Evolutionary conservation across 2,888 invertebrate species (phyloP).

Genomic region (Hylaea fasciaria): DNA sequence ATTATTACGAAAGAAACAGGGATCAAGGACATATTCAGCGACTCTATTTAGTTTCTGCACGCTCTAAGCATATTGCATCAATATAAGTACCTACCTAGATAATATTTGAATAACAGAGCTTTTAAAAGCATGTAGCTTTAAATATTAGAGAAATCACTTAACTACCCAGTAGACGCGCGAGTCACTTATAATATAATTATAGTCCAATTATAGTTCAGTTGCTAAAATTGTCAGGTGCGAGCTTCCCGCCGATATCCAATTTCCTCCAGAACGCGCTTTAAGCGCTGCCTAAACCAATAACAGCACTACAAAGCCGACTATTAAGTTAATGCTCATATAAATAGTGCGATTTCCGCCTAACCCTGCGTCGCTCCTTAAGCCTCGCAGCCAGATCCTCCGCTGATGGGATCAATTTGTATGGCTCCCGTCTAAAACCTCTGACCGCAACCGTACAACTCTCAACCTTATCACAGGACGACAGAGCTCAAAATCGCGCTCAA

Average conservation of each 20-base stretch:
- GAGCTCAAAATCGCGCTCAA: conserved; percentile 1
- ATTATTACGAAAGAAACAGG: too few relatives aligned
- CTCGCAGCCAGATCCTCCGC: conserved; percentile 51
- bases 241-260: conserved; percentile 31
- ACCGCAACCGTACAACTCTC: conserved; percentile 53
- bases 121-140: too few relatives aligned
- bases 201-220: background rate
- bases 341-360: conserved; percentile 66
- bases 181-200: too few relatives aligned
- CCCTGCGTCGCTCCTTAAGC: conserved; percentile 56
- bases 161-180: too few relatives aligned
- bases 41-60: too few relatives aligned
- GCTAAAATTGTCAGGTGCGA: conserved; percentile 2
- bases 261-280: conserved; percentile 26
- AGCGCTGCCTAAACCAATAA: conserved; percentile 46
- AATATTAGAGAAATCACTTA: too few relatives aligned
- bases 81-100: too few relatives aligned
- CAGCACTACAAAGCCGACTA: conserved; percentile 57
- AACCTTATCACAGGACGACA: conserved; percentile 50
- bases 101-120: too few relatives aligned
- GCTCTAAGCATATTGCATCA: too few relatives aligned
- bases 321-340: conserved; percentile 66
- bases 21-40: too few relatives aligned
- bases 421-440: conserved; percentile 60
- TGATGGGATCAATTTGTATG: conserved; percentile 77